Conservation (phyloP, 64 coral and sea anemone genomes). For the Montipora sp. region DNA sequence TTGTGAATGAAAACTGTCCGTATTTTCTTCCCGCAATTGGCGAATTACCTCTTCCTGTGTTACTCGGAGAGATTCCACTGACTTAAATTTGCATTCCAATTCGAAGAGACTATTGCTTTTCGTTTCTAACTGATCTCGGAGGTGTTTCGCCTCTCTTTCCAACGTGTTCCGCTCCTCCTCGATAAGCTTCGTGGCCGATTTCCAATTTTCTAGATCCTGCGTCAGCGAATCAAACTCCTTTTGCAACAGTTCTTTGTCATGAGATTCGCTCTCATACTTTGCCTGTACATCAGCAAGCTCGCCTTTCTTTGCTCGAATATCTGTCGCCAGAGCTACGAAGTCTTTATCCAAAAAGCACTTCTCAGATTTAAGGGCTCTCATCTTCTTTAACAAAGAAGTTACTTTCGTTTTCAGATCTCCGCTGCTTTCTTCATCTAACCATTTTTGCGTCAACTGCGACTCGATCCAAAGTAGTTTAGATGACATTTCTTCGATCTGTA, state of each 20-base stretch:
- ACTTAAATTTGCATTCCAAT: conserved; percentile 26
- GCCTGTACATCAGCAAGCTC: conserved; percentile 11
- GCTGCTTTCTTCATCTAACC: not conserved
- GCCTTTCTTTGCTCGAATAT: not conserved
- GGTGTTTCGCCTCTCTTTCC: conserved; percentile 10
- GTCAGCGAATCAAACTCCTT: conserved; percentile 33
- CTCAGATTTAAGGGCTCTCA: conserved; percentile 1
- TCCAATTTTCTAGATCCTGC: conserved; percentile 33
- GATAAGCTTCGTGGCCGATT: conserved; percentile 5
- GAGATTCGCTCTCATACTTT: conserved; percentile 10
- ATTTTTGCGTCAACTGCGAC: not conserved
- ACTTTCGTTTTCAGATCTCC: not conserved
- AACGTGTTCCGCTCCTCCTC: conserved; percentile 12
- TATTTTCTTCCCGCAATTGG: conserved; percentile 11
- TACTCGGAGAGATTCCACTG: not conserved
- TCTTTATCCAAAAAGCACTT: conserved; percentile 15
- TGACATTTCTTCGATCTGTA: conserved; percentile 29
- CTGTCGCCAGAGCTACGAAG: not conserved
- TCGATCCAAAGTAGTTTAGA: conserved; percentile 2
- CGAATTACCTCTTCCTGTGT: not conserved
- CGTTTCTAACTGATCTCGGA: not conserved
- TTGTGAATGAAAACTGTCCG: not conserved
- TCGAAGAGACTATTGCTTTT: conserved; percentile 8
- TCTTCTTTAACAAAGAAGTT: conserved; percentile 11
- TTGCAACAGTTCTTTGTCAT: conserved; percentile 33